These are phyloP conservation scores for Halocynthia roretzi DNA, from an alignment of 23 tunicate species.

Conservation along the genomic window DNA sequence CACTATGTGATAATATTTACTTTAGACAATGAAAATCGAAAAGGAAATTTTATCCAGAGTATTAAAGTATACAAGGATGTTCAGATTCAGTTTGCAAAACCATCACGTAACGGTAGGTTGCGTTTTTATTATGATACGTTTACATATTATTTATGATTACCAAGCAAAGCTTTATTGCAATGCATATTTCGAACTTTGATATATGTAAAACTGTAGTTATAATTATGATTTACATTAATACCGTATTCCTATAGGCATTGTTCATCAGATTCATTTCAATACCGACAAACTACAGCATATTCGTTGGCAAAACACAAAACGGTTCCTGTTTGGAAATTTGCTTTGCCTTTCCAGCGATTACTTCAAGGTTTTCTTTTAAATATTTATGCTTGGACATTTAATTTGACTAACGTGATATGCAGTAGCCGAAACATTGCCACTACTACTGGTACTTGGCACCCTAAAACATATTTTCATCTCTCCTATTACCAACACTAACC, in stretches of 20 bases:
- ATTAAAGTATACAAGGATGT: conserved; percentile 50
- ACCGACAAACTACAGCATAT: conserved; percentile 20
- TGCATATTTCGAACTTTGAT: neutral
- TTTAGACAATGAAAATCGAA: too few relatives aligned
- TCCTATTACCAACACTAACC: too few relatives aligned
- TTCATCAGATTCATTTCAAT: conserved; percentile 55
- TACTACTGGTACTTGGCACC: too few relatives aligned
- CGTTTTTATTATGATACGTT: neutral
- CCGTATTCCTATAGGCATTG: conserved; percentile 28
- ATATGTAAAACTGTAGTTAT: neutral
- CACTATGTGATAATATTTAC: too few relatives aligned
- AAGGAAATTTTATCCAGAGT: conserved; percentile 8
- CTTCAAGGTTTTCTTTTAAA: conserved; percentile 30
- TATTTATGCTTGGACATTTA: too few relatives aligned
- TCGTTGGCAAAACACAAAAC: conserved; percentile 70
- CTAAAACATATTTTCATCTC: too few relatives aligned
- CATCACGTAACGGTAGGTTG: conserved; percentile 30
- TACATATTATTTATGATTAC: neutral
- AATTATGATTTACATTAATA: too few relatives aligned
- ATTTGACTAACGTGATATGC: too few relatives aligned
- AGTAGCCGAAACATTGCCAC: too few relatives aligned
- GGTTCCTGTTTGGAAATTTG: conserved; percentile 68
- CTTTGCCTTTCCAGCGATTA: conserved; percentile 67
- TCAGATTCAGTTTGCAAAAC: conserved; percentile 32
- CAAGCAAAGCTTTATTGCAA: neutral